Evolutionary conservation across 2,113 vertebrate species (phyloP).

Genomic region (Mirounga angustirostris): DNA sequence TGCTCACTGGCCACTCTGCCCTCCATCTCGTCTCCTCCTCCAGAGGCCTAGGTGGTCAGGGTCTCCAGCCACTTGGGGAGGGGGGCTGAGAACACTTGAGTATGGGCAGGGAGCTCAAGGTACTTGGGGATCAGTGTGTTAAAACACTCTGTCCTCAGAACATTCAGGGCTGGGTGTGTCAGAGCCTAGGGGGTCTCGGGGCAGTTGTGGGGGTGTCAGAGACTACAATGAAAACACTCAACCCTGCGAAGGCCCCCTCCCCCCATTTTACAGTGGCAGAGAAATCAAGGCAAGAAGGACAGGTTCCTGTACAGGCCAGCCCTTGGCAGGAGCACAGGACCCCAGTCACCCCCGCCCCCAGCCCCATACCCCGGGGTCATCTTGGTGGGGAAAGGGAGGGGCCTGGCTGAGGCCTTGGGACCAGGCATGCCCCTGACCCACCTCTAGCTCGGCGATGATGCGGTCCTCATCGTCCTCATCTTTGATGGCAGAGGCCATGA

Average conservation of each 20-base stretch:
- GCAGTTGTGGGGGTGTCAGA: not conserved
- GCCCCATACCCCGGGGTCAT: not conserved
- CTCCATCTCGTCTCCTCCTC: not conserved
- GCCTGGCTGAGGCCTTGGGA: not conserved
- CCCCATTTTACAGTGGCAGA: not conserved
- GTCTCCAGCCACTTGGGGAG: not conserved
- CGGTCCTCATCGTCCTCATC: slow-evolving; percentile 93
- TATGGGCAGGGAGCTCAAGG: not conserved
- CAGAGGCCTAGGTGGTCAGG: not conserved
- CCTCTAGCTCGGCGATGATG: slow-evolving; percentile 95
- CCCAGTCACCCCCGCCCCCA: not conserved
- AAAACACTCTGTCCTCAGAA: not conserved
- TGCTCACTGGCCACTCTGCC: not conserved
- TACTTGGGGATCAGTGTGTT: not conserved
- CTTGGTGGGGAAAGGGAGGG: not conserved
- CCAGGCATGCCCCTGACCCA: slow-evolving; percentile 65
- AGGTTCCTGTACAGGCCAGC: not conserved
- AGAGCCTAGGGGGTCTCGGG: not conserved
- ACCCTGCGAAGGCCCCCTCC: not conserved
- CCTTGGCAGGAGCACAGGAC: not conserved
- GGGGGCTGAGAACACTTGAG: not conserved
- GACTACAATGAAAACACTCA: not conserved
- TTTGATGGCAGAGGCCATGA: slow-evolving; percentile 92
- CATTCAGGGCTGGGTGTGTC: not conserved
- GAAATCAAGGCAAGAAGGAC: not conserved